Percentiles rank a stretch among this genome's conserved stretches.
Evolutionary conservation across 2,113 vertebrate genomes (phyloP).

Genomic region (Synodontis membranacea): DNA sequence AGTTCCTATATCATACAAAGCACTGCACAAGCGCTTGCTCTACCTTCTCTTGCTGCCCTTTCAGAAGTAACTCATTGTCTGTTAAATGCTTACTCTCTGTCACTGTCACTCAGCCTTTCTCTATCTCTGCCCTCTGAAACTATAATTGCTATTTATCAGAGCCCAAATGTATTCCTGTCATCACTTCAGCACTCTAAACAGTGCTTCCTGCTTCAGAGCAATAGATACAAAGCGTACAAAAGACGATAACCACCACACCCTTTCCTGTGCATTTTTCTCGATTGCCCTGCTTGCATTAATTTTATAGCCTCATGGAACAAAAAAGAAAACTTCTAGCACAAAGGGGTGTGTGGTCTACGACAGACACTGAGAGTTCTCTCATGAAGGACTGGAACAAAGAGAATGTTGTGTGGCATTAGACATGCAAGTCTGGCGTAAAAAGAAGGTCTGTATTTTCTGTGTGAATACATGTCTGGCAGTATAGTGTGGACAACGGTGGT

Average conservation of each 20-base stretch:
- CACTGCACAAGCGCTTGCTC: neutral
- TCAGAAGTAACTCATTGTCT: neutral
- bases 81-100: neutral
- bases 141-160: neutral
- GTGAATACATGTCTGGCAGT: constrained; percentile 3
- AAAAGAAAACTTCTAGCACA: constrained; percentile 1
- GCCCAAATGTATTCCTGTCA: neutral
- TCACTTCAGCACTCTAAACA: neutral
- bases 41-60: neutral
- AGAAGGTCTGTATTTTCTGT: constrained; percentile 9
- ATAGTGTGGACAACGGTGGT: neutral
- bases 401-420: neutral
- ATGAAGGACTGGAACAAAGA: constrained; percentile 16
- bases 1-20: neutral
- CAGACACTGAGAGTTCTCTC: neutral
- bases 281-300: neutral
- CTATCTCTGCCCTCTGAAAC: neutral
- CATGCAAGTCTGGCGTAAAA: neutral
- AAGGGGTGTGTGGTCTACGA: neutral
- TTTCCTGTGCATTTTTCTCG: neutral
- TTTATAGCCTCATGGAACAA: constrained; percentile 11
- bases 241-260: neutral
- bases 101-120: neutral
- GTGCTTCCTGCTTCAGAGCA: neutral
- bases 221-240: neutral